A percentile compares a stretch with the other conserved stretches of the same genome.
Conservation (phyloP, 1,140 invertebrate genomes). For the Drosophila saltans region DNA sequence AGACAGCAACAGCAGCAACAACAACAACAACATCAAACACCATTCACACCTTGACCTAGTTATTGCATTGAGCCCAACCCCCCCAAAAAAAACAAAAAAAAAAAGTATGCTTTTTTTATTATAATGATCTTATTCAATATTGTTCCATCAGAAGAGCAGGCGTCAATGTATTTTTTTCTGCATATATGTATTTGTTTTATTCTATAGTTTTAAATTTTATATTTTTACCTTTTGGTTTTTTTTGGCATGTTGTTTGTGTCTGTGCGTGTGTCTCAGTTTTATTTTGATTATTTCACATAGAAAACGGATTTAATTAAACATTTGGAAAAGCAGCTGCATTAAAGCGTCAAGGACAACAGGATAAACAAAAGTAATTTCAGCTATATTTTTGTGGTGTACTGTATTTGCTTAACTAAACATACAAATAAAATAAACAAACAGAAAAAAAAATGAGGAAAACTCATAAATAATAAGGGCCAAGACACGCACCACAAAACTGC, state of each 20-base stretch:
- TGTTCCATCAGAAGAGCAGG: not conserved
- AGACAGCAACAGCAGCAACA: constrained; percentile 3
- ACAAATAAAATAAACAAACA: constrained; percentile 1
- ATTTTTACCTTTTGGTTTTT: constrained; percentile 2
- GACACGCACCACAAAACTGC: constrained; percentile 71
- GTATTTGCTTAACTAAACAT: constrained; percentile 1
- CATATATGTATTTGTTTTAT: not conserved
- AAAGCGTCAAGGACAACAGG: constrained; percentile 19
- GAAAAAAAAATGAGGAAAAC: constrained; percentile 41
- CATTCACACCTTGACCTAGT: not conserved
- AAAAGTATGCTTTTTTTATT: not conserved
- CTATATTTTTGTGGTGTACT: constrained; percentile 44
- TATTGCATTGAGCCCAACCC: not conserved
- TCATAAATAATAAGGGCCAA: constrained; percentile 63
- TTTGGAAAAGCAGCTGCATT: constrained; percentile 38
- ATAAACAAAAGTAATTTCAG: constrained; percentile 48
- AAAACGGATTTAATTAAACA: constrained; percentile 52
- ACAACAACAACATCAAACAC: constrained; percentile 11
- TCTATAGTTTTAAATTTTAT: not conserved
- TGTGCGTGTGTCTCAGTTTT: constrained; percentile 12
- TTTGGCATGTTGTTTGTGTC: constrained; percentile 11
- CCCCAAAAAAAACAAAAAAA: not conserved
- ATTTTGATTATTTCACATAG: constrained; percentile 26
- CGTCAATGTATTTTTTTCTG: not conserved
- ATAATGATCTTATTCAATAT: not conserved